phyloP scores from a whole-genome alignment of 1,140 invertebrate species.

The Venturia canescens region DNA sequence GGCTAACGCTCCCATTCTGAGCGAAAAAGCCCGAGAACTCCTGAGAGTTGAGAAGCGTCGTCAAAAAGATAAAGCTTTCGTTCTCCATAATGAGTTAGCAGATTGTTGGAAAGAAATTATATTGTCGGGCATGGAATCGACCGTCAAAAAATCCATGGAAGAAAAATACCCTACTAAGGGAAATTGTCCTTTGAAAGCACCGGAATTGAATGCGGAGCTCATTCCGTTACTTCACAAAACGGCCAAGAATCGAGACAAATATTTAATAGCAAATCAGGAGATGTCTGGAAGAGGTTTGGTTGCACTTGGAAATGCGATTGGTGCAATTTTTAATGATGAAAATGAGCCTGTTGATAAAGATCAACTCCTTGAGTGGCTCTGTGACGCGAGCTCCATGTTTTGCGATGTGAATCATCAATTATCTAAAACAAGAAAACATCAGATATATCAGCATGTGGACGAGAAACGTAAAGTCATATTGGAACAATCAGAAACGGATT shows the following conservation, averaged over 20 bases:
- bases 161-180: conserved; percentile 44
- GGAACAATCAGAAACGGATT: conserved; percentile 48
- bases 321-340: conserved; percentile 16
- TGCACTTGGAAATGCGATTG: conserved; percentile 28
- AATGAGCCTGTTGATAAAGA: conserved; percentile 27
- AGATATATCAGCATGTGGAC: conserved; percentile 46
- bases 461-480: conserved; percentile 47
- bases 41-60: conserved; percentile 19
- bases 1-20: conserved; percentile 1
- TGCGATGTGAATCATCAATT: conserved; percentile 46
- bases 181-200: conserved; percentile 44
- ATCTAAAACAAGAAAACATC: conserved; percentile 42
- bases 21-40: conserved; percentile 6
- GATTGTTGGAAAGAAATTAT: conserved; percentile 44
- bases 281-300: conserved; percentile 28
- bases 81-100: conserved; percentile 26
- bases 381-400: conserved; percentile 49
- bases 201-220: conserved; percentile 44
- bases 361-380: conserved; percentile 32
- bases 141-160: conserved; percentile 22
- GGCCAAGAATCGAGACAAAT: conserved; percentile 45
- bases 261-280: conserved; percentile 43
- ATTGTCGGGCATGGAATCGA: conserved; percentile 1
- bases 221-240: conserved; percentile 26
- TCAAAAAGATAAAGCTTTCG: background rate